Conservation (phyloP, 2,888 invertebrate species). For the Aphidius colemani region DNA sequence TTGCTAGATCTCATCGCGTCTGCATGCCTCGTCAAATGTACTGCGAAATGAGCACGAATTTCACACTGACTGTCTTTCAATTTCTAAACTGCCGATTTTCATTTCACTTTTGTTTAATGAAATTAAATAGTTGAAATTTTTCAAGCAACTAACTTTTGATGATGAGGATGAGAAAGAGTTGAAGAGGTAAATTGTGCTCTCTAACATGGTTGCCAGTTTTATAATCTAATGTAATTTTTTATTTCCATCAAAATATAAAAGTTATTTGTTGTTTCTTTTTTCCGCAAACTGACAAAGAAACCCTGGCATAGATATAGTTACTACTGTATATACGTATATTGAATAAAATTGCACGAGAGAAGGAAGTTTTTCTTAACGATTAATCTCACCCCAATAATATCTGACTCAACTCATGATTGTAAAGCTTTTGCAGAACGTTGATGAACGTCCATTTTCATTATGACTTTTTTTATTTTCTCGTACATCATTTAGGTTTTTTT, state of each 20-base stretch:
- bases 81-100: constrained; percentile 18
- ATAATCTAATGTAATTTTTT: neutral
- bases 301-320: neutral
- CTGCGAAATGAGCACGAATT: constrained; percentile 17
- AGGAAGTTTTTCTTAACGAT: constrained; percentile 36
- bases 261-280: neutral
- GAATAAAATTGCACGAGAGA: constrained; percentile 7
- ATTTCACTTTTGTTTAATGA: constrained; percentile 40
- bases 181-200: constrained; percentile 16
- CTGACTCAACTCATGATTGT: constrained; percentile 36
- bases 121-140: constrained; percentile 52
- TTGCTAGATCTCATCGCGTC: neutral
- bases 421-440: constrained; percentile 31
- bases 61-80: constrained; percentile 39
- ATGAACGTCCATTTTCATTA: constrained; percentile 35
- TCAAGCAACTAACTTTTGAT: constrained; percentile 37
- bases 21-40: neutral
- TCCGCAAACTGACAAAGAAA: neutral
- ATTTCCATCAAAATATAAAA: neutral
- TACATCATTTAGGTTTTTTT: constrained; percentile 16
- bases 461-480: constrained; percentile 20
- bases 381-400: constrained; percentile 43
- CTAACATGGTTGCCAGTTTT: constrained; percentile 28
- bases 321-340: no score
- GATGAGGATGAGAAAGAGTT: neutral